phyloP scores from a whole-genome alignment of 2,888 invertebrate genomes.

The Leptinotarsa juncta region DNA sequence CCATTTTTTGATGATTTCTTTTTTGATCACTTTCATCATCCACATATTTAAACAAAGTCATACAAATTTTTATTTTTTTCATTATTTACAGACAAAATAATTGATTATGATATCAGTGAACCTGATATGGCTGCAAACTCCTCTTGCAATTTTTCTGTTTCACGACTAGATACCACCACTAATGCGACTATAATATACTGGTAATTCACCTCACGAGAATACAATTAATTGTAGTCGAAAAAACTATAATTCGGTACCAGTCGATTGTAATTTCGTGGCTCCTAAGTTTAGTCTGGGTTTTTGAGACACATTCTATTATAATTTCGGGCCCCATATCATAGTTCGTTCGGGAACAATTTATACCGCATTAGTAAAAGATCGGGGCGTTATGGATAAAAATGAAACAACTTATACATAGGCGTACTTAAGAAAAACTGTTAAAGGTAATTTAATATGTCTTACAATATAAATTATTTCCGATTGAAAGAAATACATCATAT shows the following conservation, averaged over 20 bases:
- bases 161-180: constrained; percentile 17
- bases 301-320: constrained; percentile 8
- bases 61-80: too few relatives aligned
- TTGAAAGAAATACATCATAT: too few relatives aligned
- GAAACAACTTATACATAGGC: too few relatives aligned
- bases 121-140: too few relatives aligned
- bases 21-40: too few relatives aligned
- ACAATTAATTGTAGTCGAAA: constrained; percentile 56
- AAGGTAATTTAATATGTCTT: too few relatives aligned
- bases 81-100: too few relatives aligned
- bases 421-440: too few relatives aligned
- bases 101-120: too few relatives aligned
- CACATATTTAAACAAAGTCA: too few relatives aligned
- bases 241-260: constrained; percentile 53
- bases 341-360: constrained; percentile 53
- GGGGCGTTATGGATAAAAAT: constrained; percentile 20
- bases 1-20: too few relatives aligned
- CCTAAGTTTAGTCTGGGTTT: background rate
- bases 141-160: background rate
- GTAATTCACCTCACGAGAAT: constrained; percentile 38
- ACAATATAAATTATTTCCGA: too few relatives aligned
- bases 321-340: constrained; percentile 17
- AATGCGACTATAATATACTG: constrained; percentile 35
- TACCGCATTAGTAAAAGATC: constrained; percentile 50
- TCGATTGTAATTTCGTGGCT: constrained; percentile 29